phyloP scores from a whole-genome alignment of 2,113 vertebrate species.

The Oreochromis niloticus region DNA sequence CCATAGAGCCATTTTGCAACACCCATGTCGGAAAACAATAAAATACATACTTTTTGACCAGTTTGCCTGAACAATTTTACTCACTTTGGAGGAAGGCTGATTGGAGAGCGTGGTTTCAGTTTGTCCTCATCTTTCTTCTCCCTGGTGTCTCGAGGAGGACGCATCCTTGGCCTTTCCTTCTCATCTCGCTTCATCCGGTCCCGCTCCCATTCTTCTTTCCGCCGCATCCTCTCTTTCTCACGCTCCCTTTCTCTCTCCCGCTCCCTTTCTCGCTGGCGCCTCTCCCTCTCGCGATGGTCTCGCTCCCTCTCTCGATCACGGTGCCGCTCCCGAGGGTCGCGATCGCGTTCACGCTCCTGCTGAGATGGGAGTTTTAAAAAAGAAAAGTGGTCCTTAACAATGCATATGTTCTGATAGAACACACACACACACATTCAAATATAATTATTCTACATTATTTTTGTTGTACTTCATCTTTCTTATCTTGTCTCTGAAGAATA shows the following conservation, averaged over 20 bases:
- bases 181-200: slow-evolving; percentile 86
- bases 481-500: not conserved
- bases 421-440: not conserved
- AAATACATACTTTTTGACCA: not conserved
- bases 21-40: not conserved
- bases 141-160: slow-evolving; percentile 80
- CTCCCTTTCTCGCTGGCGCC: slow-evolving; percentile 59
- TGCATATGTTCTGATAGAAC: not conserved
- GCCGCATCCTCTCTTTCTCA: slow-evolving; percentile 83
- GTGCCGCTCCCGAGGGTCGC: slow-evolving; percentile 71
- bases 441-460: not conserved
- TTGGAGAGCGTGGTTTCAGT: slow-evolving; percentile 81
- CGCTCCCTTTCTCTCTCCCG: slow-evolving; percentile 84
- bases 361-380: not conserved
- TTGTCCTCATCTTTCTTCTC: slow-evolving; percentile 94
- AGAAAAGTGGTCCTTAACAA: not conserved
- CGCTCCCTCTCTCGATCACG: slow-evolving; percentile 81
- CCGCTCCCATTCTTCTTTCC: slow-evolving; percentile 87
- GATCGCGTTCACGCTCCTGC: slow-evolving; percentile 81
- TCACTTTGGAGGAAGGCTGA: slow-evolving; percentile 78
- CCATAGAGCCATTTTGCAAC: not conserved
- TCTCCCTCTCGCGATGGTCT: slow-evolving; percentile 79
- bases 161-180: slow-evolving; percentile 84
- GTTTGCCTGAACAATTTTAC: not conserved
- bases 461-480: not conserved